These are phyloP conservation scores for Chrysotoxum bicinctum DNA, from an alignment of 2,888 invertebrate species.

Conservation along the genomic window DNA sequence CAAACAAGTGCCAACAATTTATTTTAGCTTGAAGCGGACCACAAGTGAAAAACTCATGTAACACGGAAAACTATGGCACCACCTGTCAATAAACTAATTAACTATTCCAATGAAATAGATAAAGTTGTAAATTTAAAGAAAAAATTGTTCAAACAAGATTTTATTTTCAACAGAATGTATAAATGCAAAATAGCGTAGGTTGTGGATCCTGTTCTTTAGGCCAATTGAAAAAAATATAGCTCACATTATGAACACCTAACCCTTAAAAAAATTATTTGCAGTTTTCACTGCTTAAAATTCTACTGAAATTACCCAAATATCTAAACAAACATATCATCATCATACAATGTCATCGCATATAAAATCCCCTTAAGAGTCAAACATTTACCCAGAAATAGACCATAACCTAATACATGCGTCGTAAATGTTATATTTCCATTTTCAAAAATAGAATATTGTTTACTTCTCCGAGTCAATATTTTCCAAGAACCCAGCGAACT, in stretches of 20 bases:
- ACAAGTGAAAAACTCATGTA: too few species aligned
- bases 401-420: slow-evolving; percentile 27
- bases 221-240: background rate
- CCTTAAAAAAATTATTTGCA: background rate
- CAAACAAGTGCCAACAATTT: too few species aligned
- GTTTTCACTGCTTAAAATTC: background rate
- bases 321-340: background rate
- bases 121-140: too few species aligned
- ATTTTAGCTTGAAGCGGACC: too few species aligned
- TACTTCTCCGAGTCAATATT: slow-evolving; percentile 66
- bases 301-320: background rate
- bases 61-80: too few species aligned
- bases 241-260: background rate
- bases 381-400: slow-evolving; percentile 27
- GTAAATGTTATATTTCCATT: slow-evolving; percentile 21
- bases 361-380: slow-evolving; percentile 3
- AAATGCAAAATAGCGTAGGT: too few species aligned
- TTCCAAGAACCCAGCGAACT: slow-evolving; percentile 67
- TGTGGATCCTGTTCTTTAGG: too few species aligned
- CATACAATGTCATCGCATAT: background rate
- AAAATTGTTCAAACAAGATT: too few species aligned
- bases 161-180: too few species aligned
- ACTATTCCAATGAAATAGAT: too few species aligned
- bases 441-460: slow-evolving; percentile 67
- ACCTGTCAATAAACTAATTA: too few species aligned